phyloP scores from a whole-genome alignment of 1,140 invertebrate genomes.

The Centruroides sculpturatus region DNA sequence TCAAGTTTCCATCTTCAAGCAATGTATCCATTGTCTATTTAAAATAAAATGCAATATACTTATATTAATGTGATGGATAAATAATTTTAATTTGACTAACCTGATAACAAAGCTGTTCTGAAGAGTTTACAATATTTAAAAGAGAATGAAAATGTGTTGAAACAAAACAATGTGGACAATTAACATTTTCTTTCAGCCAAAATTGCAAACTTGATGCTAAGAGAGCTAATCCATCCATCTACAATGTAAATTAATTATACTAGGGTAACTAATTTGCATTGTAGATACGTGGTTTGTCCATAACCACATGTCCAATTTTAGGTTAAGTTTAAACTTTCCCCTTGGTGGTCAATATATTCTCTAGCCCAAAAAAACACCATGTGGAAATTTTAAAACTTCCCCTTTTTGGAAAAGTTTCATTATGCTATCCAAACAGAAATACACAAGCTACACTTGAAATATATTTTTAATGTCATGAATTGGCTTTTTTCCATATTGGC shows the following conservation, averaged over 20 bases:
- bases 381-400: no score
- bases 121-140: constrained; percentile 30
- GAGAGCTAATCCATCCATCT: constrained; percentile 53
- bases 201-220: constrained; percentile 46
- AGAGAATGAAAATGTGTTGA: constrained; percentile 61
- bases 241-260: not conserved
- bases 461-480: no score
- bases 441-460: no score
- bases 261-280: no score
- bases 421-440: no score
- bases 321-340: no score
- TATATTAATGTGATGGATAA: not conserved
- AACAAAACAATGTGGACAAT: constrained; percentile 56
- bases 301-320: no score
- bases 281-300: no score
- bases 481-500: no score
- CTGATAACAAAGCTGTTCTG: constrained; percentile 24
- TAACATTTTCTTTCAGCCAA: constrained; percentile 38
- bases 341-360: no score
- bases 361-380: no score
- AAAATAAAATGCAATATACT: not conserved
- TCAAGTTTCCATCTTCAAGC: constrained; percentile 35
- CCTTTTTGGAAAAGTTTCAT: no score
- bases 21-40: constrained; percentile 40
- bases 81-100: constrained; percentile 23